phyloP scores from a whole-genome alignment of 2,113 vertebrate species.

The Arizona elegans region DNA sequence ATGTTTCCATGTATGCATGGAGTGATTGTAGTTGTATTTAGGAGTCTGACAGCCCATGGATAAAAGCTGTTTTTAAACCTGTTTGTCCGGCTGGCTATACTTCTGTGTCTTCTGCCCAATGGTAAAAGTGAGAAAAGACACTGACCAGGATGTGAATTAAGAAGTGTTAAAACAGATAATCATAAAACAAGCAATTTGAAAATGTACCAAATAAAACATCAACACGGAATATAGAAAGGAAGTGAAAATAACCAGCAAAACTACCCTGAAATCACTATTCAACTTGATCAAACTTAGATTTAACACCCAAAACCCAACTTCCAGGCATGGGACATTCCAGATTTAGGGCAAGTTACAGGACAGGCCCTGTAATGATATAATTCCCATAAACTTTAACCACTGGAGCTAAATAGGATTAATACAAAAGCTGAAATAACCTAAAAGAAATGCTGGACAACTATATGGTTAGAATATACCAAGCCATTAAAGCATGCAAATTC shows the following conservation, averaged over 20 bases:
- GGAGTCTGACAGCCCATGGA: no score
- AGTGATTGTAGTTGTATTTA: no score
- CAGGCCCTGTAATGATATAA: not conserved
- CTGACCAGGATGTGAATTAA: not conserved
- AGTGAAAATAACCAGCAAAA: not conserved
- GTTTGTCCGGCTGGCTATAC: no score
- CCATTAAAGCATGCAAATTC: not conserved
- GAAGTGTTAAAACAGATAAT: not conserved
- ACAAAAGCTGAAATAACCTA: not conserved
- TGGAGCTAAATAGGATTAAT: not conserved
- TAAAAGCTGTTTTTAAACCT: no score
- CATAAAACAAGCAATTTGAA: not conserved
- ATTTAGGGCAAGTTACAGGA: not conserved
- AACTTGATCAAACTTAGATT: not conserved
- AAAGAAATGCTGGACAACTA: not conserved
- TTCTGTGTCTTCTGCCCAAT: no score
- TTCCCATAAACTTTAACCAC: not conserved
- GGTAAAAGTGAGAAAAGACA: no score
- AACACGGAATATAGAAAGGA: not conserved
- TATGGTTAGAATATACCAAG: not conserved
- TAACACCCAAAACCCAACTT: not conserved
- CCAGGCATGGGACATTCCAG: not conserved
- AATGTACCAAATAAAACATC: not conserved
- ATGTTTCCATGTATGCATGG: no score
- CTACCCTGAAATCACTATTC: not conserved